These are phyloP conservation scores for Neotragus moschatus DNA, from an alignment of 2,113 vertebrate genomes.

Conservation along the genomic window DNA sequence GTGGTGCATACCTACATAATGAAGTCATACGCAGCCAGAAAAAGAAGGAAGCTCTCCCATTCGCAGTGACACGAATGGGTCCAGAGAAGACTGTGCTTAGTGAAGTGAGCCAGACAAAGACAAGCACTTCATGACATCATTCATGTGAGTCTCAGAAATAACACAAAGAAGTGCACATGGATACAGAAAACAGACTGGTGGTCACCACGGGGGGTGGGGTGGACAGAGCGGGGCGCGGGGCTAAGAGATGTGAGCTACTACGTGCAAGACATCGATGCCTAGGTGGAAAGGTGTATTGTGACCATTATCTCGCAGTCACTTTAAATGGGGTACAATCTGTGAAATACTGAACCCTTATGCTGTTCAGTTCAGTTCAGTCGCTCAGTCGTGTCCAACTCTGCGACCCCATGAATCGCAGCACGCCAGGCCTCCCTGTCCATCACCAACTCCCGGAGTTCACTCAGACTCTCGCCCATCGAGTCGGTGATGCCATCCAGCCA, in stretches of 20 bases:
- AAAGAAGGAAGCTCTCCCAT: background rate
- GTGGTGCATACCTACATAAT: background rate
- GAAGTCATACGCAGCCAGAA: too few relatives aligned
- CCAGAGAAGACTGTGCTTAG: background rate
- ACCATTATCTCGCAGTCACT: background rate
- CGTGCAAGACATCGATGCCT: rapidly evolving
- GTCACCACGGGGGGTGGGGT: too few relatives aligned
- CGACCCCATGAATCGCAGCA: too few relatives aligned
- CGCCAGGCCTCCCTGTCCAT: too few relatives aligned
- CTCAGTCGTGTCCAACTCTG: too few relatives aligned
- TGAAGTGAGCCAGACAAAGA: background rate
- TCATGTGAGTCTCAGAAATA: background rate
- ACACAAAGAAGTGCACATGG: background rate
- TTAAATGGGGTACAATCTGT: background rate
- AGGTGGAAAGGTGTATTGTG: background rate
- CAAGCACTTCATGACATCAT: background rate
- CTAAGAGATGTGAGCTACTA: background rate
- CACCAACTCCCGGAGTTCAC: too few relatives aligned
- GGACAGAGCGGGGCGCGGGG: background rate
- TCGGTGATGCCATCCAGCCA: too few relatives aligned
- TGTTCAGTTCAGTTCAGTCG: too few relatives aligned
- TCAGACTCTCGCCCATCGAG: too few relatives aligned
- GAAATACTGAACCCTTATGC: background rate
- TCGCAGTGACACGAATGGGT: background rate
- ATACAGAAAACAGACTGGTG: background rate